Percentiles rank a stretch among this genome's conserved stretches.
phyloP scores from a whole-genome alignment of 2,888 invertebrate genomes.

The Saturnia japonica region DNA sequence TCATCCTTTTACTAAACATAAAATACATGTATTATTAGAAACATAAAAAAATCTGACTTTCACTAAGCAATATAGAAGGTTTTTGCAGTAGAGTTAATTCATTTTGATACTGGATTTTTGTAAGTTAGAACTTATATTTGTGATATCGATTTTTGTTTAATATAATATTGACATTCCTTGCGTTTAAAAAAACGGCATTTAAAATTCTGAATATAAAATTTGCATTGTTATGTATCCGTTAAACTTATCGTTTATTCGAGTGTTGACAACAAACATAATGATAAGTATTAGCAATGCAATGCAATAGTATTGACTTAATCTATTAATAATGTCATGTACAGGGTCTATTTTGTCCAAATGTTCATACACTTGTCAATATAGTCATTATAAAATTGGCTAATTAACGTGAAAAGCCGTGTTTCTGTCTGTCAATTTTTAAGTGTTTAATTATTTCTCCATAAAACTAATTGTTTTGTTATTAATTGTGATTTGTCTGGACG shows the following conservation, averaged over 20 bases:
- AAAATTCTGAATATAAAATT: too few species aligned
- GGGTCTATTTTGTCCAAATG: constrained; percentile 5
- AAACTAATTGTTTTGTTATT: constrained; percentile 17
- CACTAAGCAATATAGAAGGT: background rate
- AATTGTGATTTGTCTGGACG: constrained; percentile 20
- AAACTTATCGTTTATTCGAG: background rate
- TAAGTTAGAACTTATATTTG: too few species aligned
- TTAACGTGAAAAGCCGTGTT: constrained; percentile 28
- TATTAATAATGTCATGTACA: constrained; percentile 10
- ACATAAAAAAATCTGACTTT: too few species aligned
- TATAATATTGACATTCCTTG: too few species aligned
- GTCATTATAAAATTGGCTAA: constrained; percentile 26
- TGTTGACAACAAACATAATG: background rate
- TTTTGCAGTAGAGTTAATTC: background rate
- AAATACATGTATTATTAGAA: background rate
- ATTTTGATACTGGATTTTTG: background rate
- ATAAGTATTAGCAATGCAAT: background rate
- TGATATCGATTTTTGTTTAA: too few species aligned
- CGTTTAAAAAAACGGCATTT: too few species aligned
- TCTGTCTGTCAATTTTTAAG: constrained; percentile 29
- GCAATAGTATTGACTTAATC: background rate
- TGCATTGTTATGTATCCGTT: too few species aligned
- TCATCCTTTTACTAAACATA: background rate
- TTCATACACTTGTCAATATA: constrained; percentile 1
- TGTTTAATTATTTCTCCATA: constrained; percentile 29